Evolutionary conservation across 2,113 vertebrate genomes (phyloP), one percentile per base, ranked within the genome.

Genomic region (Hippocampus guttulatus): DNA sequence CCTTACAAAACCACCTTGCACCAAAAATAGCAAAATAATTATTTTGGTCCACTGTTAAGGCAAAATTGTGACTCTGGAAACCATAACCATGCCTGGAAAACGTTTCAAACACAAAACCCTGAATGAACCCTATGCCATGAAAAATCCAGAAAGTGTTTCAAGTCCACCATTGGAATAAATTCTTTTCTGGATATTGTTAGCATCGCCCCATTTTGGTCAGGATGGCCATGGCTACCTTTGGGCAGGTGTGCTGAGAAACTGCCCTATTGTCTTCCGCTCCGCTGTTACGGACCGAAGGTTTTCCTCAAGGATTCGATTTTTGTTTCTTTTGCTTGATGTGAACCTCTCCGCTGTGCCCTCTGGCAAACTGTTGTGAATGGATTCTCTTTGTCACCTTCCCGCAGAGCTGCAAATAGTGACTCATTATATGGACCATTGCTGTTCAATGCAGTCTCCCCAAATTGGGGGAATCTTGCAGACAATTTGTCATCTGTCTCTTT

Each of bases 371-470:
- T 41, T 40, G 61, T n/a, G 33, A 63, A 40, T 41, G 60, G 27
- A 20, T 62, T 33, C 16, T 64, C 38, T 64, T 64, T 64, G 62
- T 64, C 62, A 43, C 62, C 41, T 21, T 41, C 38, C 62, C 38
- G 43, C 38, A 64, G 23, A 58, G 38, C 38, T 64, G 38, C 21
- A 41, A 43, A 64, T 23, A 40, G 21, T 64, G 41, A 64, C 14
- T 64, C 62, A 64, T 43, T 64, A 64, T n/a, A 43, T 64, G 21
- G 41, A 43, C 62, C 21, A 64, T 43, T 43, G 62, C 14, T 25
- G 62, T 64, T 43, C 61, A 63, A 63, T 63, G 18, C 61, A 63
- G 33, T 40, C 21, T 64, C 40, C 62, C 40, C 12, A 64, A 64
- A 43, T 64, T n/a, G 62, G 7, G 62, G 21, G 12, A 64, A 41